Percentiles rank a stretch among this genome's conserved stretches.
Conservation (phyloP, 1,140 invertebrate species). For the Mizuhopecten yessoensis region DNA sequence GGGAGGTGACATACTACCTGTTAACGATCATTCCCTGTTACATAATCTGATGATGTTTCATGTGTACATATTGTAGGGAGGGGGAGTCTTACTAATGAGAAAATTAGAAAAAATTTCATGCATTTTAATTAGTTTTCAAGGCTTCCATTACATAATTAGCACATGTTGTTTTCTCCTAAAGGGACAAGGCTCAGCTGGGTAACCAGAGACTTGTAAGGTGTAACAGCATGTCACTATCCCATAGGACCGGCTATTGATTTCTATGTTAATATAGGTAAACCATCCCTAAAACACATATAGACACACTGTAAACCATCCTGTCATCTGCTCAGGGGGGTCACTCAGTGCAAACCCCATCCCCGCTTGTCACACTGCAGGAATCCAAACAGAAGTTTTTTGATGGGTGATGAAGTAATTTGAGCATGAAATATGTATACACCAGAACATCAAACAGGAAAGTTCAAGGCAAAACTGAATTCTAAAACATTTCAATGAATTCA, state of each 20-base stretch:
- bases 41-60: neutral
- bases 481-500: slow-evolving; percentile 28
- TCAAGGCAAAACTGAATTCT: neutral
- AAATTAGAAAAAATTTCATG: neutral
- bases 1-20: neutral
- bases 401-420: slow-evolving; percentile 32
- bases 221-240: neutral
- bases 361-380: neutral
- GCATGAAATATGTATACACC: slow-evolving; percentile 16
- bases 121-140: neutral
- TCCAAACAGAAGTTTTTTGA: neutral
- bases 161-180: too few relatives aligned
- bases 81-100: too few relatives aligned
- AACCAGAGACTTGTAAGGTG: neutral
- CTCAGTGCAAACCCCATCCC: neutral
- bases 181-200: too few relatives aligned
- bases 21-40: neutral
- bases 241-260: neutral
- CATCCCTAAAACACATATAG: neutral
- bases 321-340: neutral
- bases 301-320: neutral
- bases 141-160: too few relatives aligned
- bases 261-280: neutral
- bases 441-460: neutral
- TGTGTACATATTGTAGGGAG: neutral